Evolutionary conservation across 2,113 vertebrate species (phyloP).

Genomic region (Cacatua alba): DNA sequence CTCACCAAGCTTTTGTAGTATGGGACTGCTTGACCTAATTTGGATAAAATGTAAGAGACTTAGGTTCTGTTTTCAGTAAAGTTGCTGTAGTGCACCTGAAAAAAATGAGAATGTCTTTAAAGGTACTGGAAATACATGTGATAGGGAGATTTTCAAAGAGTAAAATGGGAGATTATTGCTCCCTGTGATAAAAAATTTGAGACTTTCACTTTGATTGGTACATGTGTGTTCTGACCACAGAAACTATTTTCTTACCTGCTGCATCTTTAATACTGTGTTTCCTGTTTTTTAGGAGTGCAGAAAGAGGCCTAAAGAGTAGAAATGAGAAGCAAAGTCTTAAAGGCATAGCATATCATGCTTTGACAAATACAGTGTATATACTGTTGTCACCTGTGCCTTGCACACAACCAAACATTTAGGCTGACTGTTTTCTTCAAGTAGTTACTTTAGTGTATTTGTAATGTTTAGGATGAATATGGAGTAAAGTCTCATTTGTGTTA

Average conservation of each 20-base stretch:
- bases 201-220: not conserved
- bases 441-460: not conserved
- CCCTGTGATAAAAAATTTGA: not conserved
- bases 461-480: not conserved
- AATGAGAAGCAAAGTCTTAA: not conserved
- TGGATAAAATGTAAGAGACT: not conserved
- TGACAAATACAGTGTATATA: fast-evolving
- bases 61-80: not conserved
- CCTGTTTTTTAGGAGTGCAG: not conserved
- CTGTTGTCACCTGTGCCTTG: not conserved
- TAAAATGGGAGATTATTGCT: not conserved
- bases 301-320: not conserved
- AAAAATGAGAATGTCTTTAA: not conserved
- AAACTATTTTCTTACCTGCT: not conserved
- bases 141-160: not conserved
- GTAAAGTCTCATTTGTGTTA: not conserved
- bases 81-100: not conserved
- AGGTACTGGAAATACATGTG: not conserved
- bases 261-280: not conserved
- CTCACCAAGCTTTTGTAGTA: not conserved
- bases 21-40: not conserved
- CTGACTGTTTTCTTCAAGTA: not conserved
- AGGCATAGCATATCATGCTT: not conserved
- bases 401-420: not conserved
- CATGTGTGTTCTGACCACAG: not conserved